phyloP scores from a whole-genome alignment of 2,113 vertebrate species.

The Gnathonemus longibarbis region DNA sequence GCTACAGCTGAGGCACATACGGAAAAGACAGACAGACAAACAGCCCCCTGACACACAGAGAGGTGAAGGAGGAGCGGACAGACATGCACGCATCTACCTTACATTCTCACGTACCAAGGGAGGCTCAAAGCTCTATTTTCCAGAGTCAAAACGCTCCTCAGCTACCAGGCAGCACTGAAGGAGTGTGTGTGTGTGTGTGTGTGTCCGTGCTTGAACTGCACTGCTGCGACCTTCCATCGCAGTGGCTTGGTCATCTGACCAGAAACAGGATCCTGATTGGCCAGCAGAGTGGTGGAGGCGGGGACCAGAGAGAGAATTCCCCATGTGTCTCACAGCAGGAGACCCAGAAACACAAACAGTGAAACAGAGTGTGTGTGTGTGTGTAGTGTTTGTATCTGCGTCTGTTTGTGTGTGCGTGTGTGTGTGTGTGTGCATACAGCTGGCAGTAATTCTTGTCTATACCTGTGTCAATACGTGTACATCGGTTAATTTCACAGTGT shows the following conservation, averaged over 20 bases:
- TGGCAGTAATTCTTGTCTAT: neutral
- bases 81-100: neutral
- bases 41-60: neutral
- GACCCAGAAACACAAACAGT: constrained; percentile 3
- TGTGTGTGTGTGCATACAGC: neutral
- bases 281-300: neutral
- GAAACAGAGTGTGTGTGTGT: neutral
- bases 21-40: neutral
- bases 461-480: neutral
- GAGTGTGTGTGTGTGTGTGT: neutral
- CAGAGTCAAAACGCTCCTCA: neutral
- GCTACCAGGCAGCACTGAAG: neutral
- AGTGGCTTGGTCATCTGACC: constrained; percentile 15
- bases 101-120: neutral
- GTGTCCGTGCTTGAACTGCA: neutral
- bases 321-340: neutral
- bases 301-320: constrained; percentile 3
- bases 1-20: neutral
- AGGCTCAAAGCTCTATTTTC: neutral
- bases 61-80: neutral
- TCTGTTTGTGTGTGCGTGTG: neutral
- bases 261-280: constrained; percentile 13
- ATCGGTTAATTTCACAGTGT: neutral
- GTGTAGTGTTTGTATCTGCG: neutral
- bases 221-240: constrained; percentile 14